Base-by-base conservation (phyloP, 2,888 invertebrate species). In the Tenthredo scrophulariae region DNA sequence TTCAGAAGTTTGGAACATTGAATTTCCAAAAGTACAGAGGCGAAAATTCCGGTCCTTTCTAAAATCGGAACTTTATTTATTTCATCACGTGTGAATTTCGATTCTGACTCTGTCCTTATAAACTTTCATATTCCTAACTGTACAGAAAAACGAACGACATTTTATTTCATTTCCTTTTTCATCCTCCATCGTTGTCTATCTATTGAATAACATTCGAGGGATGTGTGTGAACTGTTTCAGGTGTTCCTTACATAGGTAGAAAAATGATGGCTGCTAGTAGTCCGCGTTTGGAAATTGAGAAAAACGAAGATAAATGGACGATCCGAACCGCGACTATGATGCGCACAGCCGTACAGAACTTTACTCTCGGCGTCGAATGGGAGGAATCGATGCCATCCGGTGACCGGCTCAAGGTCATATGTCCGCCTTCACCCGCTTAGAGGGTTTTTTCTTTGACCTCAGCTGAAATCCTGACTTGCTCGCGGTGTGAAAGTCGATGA, bases 341-440 rank as follows among this genome's bases (percentile, higher is more conserved):
- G 75, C 94, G 95, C 87, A 96, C 95, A 10, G 92, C 93, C 7
- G 94, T 95, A 89, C 89, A 92, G 46, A 94, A 93, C 85, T 96
- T 96, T 90, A 95, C 94, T 90, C 90, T 96, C 37, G 95, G 95
- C 18, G 95, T 95, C 88, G 95, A 96, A 89, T 96, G 96, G 93
- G 95, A 95, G 85, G 96, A 96, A 91, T 91, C 93, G 22, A 96
- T 96, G 96, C 95, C 96, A 3, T 94, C 94, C 86, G 95, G 95
- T 90, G 93, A 92, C 72, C 90, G 88, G 22, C 88, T 94, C 62
- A 94, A 94, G 91, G 94, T 94, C 62, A 70, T 58, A 29, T 33
- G 43, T 85, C 22, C 22, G n/a, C 9, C 46, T 40, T 65, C 84
- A n/a, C 65, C 50, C 37, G 13, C 43, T 37, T 85, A 26, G 46